phyloP scores from a whole-genome alignment of 2,888 invertebrate genomes.

The Spodoptera littoralis region DNA sequence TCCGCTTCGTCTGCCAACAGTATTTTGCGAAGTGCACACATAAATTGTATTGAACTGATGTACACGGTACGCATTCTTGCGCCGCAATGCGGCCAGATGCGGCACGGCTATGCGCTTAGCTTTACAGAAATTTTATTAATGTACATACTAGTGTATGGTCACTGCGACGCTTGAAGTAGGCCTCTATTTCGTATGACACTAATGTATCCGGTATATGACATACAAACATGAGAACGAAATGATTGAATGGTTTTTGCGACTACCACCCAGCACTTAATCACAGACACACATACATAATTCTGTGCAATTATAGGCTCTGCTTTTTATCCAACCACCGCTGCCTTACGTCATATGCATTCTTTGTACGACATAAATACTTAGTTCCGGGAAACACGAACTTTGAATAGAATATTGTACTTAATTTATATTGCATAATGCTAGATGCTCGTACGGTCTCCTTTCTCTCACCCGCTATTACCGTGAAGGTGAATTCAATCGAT shows the following conservation, averaged over 20 bases:
- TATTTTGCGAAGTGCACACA: slow-evolving; percentile 29
- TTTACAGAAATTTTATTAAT: slow-evolving; percentile 22
- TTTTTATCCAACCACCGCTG: slow-evolving; percentile 28
- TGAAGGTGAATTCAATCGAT: slow-evolving; percentile 59
- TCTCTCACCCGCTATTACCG: slow-evolving; percentile 45
- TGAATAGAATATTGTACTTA: slow-evolving; percentile 49
- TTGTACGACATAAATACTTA: slow-evolving; percentile 44
- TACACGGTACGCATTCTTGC: slow-evolving; percentile 33
- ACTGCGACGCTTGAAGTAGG: slow-evolving; percentile 14
- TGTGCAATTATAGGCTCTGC: slow-evolving; percentile 36
- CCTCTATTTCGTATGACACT: slow-evolving; percentile 3
- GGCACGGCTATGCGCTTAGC: slow-evolving; percentile 16
- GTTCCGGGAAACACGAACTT: slow-evolving; percentile 55
- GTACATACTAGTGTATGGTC: slow-evolving; percentile 8
- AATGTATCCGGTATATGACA: slow-evolving; percentile 16
- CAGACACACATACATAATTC: slow-evolving; percentile 36
- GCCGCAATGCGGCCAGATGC: slow-evolving; percentile 39
- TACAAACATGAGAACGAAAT: slow-evolving; percentile 22
- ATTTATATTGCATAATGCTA: slow-evolving; percentile 50
- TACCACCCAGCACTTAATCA: slow-evolving; percentile 28
- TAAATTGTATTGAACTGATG: slow-evolving; percentile 19
- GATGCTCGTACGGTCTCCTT: slow-evolving; percentile 46
- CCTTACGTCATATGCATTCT: slow-evolving; percentile 52
- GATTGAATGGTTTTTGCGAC: slow-evolving; percentile 33
- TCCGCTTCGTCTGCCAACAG: slow-evolving; percentile 26